Evolutionary conservation across 2,797 vertebrate genomes (phyloP).

Genomic region (Aulostomus chinensis): DNA sequence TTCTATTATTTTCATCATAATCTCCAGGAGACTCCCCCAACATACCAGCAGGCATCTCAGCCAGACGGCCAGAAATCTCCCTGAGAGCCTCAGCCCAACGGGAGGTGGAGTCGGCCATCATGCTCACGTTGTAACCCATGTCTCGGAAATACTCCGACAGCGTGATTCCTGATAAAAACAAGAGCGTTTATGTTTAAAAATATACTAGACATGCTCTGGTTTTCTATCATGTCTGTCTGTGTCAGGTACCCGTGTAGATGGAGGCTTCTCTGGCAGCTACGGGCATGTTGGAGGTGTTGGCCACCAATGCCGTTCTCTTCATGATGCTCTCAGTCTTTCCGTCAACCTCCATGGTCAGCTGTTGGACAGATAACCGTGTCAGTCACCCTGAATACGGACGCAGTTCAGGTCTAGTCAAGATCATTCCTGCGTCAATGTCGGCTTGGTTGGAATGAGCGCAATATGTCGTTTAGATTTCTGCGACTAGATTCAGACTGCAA

Average conservation of each 20-base stretch:
- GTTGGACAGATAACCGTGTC: conserved; percentile 34
- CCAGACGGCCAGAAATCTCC: conserved; percentile 96
- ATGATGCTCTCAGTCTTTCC: conserved; percentile 97
- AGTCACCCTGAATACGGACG: conserved; percentile 27
- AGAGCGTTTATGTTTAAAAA: too few relatives aligned
- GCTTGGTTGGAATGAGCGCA: too few relatives aligned
- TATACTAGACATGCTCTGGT: conserved; percentile 99
- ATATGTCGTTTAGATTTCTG: too few relatives aligned
- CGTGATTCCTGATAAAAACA: conserved; percentile 87
- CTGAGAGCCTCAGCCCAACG: conserved; percentile 97
- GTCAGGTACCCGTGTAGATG: conserved; percentile 96
- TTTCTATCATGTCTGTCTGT: conserved; percentile 98
- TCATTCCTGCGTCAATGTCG: too few relatives aligned
- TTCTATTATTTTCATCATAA: background rate
- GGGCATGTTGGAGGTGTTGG: conserved; percentile 99
- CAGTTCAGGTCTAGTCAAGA: too few relatives aligned
- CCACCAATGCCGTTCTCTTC: conserved; percentile 98
- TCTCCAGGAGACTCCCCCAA: conserved; percentile 8
- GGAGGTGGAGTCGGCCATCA: conserved; percentile 99
- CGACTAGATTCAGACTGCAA: too few relatives aligned
- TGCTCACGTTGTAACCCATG: conserved; percentile 99
- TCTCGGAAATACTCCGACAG: conserved; percentile 98
- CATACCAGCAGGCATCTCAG: conserved; percentile 98
- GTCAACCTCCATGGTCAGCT: conserved; percentile 98
- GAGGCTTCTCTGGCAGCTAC: conserved; percentile 98